These are phyloP conservation scores for Melanophora roralis DNA, from an alignment of 2,888 invertebrate species.

Conservation along the genomic window DNA sequence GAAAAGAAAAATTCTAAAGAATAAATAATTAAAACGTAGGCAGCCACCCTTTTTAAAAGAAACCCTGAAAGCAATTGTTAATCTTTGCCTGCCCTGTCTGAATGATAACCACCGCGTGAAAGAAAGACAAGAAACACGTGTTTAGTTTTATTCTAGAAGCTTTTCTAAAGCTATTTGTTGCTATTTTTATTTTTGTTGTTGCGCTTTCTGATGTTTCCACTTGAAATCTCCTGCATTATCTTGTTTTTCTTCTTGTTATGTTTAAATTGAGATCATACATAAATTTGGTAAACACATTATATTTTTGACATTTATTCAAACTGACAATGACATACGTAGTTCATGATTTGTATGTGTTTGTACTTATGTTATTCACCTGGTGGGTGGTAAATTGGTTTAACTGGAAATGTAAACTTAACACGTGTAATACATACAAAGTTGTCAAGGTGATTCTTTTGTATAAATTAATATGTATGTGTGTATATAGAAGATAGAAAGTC, in stretches of 20 bases:
- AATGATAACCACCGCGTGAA: background rate
- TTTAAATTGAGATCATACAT: constrained; percentile 9
- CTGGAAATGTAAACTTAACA: constrained; percentile 36
- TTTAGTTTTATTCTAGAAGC: constrained; percentile 27
- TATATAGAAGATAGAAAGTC: no score
- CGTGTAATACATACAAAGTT: constrained; percentile 41
- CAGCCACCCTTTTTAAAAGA: constrained; percentile 22
- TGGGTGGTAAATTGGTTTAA: constrained; percentile 54
- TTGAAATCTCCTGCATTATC: constrained; percentile 29
- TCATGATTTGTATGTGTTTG: background rate
- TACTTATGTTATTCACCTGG: background rate
- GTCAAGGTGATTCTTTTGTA: constrained; percentile 50
- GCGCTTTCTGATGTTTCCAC: constrained; percentile 36
- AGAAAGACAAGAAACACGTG: constrained; percentile 50
- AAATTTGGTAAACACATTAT: constrained; percentile 23
- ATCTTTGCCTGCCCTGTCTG: no score
- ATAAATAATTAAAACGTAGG: background rate
- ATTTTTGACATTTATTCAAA: constrained; percentile 46
- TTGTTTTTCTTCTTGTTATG: background rate
- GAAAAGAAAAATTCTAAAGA: background rate
- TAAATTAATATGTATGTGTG: no score
- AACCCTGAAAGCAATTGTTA: background rate
- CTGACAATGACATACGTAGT: constrained; percentile 42
- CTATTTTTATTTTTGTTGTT: background rate
- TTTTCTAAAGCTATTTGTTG: constrained; percentile 27